Percentiles rank a stretch among this genome's conserved stretches.
phyloP scores from a whole-genome alignment of 2,113 vertebrate species.

The Hemibates koningsi region DNA sequence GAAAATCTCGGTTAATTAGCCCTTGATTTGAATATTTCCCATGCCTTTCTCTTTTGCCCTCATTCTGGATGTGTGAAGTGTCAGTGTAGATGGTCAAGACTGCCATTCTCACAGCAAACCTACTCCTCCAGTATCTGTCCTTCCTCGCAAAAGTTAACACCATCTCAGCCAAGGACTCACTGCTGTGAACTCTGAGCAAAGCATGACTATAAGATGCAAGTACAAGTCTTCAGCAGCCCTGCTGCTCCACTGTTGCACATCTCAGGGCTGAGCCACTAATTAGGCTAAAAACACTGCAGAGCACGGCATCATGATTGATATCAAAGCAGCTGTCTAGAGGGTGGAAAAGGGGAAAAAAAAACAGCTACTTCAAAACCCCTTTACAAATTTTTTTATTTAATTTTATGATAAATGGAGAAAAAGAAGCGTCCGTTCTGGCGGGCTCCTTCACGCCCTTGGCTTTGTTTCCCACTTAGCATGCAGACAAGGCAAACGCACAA shows the following conservation, averaged over 20 bases:
- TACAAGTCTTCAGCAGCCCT: conserved; percentile 32
- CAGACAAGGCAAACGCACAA: conserved; percentile 31
- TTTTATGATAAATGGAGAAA: conserved; percentile 49
- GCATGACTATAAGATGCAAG: conserved; percentile 40
- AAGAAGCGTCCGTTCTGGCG: conserved; percentile 39
- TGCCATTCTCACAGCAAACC: not conserved
- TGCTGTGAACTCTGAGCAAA: conserved; percentile 33
- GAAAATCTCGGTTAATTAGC: not conserved
- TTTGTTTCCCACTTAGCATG: conserved; percentile 61
- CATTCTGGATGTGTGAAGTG: not conserved
- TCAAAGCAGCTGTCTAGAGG: conserved; percentile 69
- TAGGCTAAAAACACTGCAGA: conserved; percentile 63
- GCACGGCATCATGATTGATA: conserved; percentile 62
- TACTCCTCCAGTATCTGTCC: not conserved
- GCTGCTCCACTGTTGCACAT: conserved; percentile 47
- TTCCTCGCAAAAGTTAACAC: not conserved
- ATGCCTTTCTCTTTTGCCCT: not conserved
- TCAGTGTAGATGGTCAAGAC: not conserved
- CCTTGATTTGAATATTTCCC: not conserved
- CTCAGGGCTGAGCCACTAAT: conserved; percentile 61
- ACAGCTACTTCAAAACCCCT: conserved; percentile 49
- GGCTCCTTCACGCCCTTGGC: conserved; percentile 45
- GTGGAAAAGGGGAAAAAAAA: not conserved
- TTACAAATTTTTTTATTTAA: conserved; percentile 19
- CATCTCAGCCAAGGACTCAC: not conserved